Evolutionary conservation across 2,888 invertebrate species (phyloP).

Genomic region (Incurvaria masculella): DNA sequence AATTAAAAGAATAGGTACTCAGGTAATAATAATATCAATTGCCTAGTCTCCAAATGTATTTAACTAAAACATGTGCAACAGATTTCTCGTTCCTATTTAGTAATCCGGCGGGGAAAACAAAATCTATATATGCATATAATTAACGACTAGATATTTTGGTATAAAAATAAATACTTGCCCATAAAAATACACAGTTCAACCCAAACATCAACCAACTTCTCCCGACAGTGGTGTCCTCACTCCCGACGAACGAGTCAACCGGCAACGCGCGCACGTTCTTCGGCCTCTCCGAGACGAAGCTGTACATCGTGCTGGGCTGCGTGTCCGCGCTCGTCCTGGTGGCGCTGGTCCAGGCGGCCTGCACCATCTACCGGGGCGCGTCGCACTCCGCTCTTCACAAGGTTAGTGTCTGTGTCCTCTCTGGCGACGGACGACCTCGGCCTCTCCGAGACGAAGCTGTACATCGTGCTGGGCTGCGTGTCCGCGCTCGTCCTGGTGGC

Average conservation of each 20-base stretch:
- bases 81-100: no score
- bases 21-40: no score
- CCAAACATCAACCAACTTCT: no score
- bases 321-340: slow-evolving; percentile 76
- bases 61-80: no score
- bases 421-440: no score
- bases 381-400: slow-evolving; percentile 32
- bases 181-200: no score
- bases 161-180: no score
- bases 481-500: slow-evolving; percentile 76
- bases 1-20: no score
- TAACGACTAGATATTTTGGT: no score
- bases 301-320: slow-evolving; percentile 81
- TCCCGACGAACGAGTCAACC: slow-evolving; percentile 34
- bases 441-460: slow-evolving; percentile 70
- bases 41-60: no score
- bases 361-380: slow-evolving; percentile 69
- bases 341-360: slow-evolving; percentile 78
- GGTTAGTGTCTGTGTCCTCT: slow-evolving; percentile 60
- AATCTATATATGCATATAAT: no score
- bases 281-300: slow-evolving; percentile 66
- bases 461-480: slow-evolving; percentile 80
- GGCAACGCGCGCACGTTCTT: not conserved
- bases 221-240: slow-evolving; percentile 55
- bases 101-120: no score